These are phyloP conservation scores for Helogale parvula DNA, from an alignment of 2,113 vertebrate species.

Conservation along the genomic window DNA sequence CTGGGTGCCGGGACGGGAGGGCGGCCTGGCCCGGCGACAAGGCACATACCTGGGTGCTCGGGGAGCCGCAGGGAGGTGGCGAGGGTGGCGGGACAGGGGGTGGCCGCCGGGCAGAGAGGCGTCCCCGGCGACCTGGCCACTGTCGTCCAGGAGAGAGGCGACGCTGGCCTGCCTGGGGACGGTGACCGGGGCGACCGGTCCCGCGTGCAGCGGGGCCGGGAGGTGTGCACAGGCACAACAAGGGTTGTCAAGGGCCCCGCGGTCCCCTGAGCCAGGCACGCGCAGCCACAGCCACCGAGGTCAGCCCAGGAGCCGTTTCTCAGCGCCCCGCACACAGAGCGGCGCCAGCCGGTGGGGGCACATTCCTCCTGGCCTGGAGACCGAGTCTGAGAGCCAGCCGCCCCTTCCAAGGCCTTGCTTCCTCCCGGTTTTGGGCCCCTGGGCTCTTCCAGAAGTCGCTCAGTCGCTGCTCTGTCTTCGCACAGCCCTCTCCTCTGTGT, in stretches of 20 bases:
- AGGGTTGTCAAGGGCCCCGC: rapidly evolving
- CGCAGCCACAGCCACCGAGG: rapidly evolving
- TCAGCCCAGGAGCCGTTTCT: rapidly evolving
- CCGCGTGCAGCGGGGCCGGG: rapidly evolving
- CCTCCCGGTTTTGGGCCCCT: rapidly evolving
- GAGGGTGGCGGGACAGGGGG: background rate
- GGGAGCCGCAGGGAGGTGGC: background rate
- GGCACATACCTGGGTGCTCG: background rate
- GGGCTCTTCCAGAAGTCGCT: background rate
- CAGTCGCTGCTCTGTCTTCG: background rate
- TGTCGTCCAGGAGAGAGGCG: background rate
- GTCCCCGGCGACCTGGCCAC: background rate
- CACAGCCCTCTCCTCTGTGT: rapidly evolving
- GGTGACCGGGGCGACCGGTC: background rate
- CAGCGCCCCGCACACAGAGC: background rate
- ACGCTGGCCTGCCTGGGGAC: no score
- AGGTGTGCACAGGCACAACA: background rate
- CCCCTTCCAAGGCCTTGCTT: rapidly evolving
- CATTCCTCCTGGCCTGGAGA: background rate
- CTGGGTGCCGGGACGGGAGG: no score
- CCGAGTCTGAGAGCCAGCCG: rapidly evolving
- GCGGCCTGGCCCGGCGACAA: no score
- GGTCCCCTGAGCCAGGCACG: background rate
- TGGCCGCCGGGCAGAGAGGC: no score
- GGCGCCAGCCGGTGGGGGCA: rapidly evolving